These are phyloP conservation scores for Heliothis peltigera DNA, from an alignment of 2,888 invertebrate genomes.

Conservation along the genomic window DNA sequence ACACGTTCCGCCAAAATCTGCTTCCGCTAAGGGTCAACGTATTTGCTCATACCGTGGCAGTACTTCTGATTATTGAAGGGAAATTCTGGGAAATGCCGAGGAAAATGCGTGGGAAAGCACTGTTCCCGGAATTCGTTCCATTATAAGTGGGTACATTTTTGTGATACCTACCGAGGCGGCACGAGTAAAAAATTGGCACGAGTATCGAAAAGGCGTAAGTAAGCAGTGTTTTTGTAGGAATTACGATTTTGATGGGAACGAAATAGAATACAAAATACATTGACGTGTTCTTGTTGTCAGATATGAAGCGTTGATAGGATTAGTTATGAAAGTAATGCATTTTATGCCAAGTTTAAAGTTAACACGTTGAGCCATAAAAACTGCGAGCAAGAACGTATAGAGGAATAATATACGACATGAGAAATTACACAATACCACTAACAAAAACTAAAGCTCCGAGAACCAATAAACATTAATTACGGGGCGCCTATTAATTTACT, in stretches of 20 bases:
- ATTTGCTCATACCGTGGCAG: slow-evolving; percentile 18
- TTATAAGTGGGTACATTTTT: slow-evolving; percentile 53
- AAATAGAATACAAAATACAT: slow-evolving; percentile 7
- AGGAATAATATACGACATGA: too few relatives aligned
- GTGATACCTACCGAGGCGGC: slow-evolving; percentile 44
- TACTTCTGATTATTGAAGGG: slow-evolving; percentile 38
- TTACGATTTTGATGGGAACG: background rate
- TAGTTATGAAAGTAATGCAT: slow-evolving; percentile 1
- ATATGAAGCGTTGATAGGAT: background rate
- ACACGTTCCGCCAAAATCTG: slow-evolving; percentile 30
- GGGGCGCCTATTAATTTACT: slow-evolving; percentile 15
- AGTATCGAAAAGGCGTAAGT: slow-evolving; percentile 27
- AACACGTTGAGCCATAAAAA: slow-evolving; percentile 38
- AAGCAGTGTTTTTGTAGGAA: background rate
- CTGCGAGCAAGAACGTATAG: slow-evolving; percentile 54
- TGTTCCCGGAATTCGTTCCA: slow-evolving; percentile 46
- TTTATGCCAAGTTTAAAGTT: slow-evolving; percentile 13
- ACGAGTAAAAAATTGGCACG: slow-evolving; percentile 49
- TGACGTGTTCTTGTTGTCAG: slow-evolving; percentile 10
- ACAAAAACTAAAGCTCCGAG: slow-evolving; percentile 42
- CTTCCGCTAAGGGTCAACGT: slow-evolving; percentile 26
- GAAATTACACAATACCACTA: slow-evolving; percentile 54
- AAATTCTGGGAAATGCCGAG: slow-evolving; percentile 32
- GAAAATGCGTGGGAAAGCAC: slow-evolving; percentile 50
- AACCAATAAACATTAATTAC: slow-evolving; percentile 45